Conservation (phyloP, 1,140 invertebrate genomes). For the Brachionus paranguensis region DNA sequence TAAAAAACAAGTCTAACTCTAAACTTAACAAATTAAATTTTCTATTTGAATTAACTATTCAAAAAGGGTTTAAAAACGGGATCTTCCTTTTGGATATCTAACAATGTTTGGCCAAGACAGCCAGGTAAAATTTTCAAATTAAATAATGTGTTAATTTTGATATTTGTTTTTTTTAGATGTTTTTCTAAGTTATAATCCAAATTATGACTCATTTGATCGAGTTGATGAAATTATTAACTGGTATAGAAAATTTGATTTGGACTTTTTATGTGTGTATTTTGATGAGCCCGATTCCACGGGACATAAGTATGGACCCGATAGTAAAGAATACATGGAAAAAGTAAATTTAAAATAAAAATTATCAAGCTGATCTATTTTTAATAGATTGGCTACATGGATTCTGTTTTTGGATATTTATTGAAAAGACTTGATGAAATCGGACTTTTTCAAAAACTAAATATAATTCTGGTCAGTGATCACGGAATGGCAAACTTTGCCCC, state of each 20-base stretch:
- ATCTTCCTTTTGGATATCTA: conserved; percentile 31
- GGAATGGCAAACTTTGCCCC: conserved; percentile 62
- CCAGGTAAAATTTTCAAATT: neutral
- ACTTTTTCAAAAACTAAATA: conserved; percentile 57
- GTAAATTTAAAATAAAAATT: neutral
- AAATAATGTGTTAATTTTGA: neutral
- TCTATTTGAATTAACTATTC: neutral
- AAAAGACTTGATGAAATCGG: conserved; percentile 42
- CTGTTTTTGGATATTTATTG: conserved; percentile 46
- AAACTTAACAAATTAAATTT: too few relatives aligned
- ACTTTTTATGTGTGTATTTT: conserved; percentile 66
- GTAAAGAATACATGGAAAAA: conserved; percentile 1
- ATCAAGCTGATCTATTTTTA: neutral
- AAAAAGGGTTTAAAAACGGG: conserved; percentile 31
- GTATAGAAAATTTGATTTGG: conserved; percentile 59
- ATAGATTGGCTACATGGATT: conserved; percentile 22
- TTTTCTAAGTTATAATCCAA: neutral
- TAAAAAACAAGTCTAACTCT: conserved; percentile 21
- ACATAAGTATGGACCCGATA: conserved; percentile 43
- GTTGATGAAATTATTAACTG: conserved; percentile 63
- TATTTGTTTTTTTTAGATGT: neutral
- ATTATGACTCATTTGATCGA: conserved; percentile 46
- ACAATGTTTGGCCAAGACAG: conserved; percentile 14
- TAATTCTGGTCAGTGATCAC: conserved; percentile 70
- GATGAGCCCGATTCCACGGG: conserved; percentile 66